Evolutionary conservation across 2,797 vertebrate genomes (phyloP).

Genomic region (Xenentodon cancila): DNA sequence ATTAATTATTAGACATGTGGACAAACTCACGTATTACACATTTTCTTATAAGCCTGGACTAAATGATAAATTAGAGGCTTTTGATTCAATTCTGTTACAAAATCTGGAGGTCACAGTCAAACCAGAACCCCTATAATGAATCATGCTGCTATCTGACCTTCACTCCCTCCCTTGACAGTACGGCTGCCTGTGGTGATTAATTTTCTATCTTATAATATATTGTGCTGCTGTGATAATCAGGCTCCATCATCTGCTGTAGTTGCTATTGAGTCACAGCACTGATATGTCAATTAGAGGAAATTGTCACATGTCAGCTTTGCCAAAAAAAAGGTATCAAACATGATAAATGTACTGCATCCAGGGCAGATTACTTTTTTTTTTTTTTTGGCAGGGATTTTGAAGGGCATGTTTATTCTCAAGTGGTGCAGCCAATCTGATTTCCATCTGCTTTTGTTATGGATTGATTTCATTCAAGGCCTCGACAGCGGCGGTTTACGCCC

Average conservation of each 20-base stretch:
- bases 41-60: not conserved
- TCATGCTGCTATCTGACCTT: slow-evolving; percentile 34
- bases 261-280: slow-evolving; percentile 28
- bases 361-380: slow-evolving; percentile 19
- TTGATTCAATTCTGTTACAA: slow-evolving; percentile 31
- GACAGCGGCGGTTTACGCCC: not conserved
- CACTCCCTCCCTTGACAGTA: slow-evolving; percentile 13
- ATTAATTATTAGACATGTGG: too few species aligned
- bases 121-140: slow-evolving; percentile 45
- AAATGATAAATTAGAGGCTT: slow-evolving; percentile 21
- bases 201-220: slow-evolving; percentile 35
- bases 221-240: slow-evolving; percentile 29
- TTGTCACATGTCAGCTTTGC: slow-evolving; percentile 16
- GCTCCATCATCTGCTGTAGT: slow-evolving; percentile 39
- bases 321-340: slow-evolving; percentile 1
- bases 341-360: slow-evolving; percentile 24
- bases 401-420: slow-evolving; percentile 44
- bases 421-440: slow-evolving; percentile 43
- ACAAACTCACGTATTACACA: too few species aligned
- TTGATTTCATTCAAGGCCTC: slow-evolving; percentile 46
- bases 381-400: slow-evolving; percentile 29
- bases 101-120: slow-evolving; percentile 19
- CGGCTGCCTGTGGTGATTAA: slow-evolving; percentile 48
- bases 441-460: slow-evolving; percentile 42
- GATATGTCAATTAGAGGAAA: slow-evolving; percentile 19